phyloP scores from a whole-genome alignment of 2,797 vertebrate species.

The Phrynocephalus guinanensis region DNA sequence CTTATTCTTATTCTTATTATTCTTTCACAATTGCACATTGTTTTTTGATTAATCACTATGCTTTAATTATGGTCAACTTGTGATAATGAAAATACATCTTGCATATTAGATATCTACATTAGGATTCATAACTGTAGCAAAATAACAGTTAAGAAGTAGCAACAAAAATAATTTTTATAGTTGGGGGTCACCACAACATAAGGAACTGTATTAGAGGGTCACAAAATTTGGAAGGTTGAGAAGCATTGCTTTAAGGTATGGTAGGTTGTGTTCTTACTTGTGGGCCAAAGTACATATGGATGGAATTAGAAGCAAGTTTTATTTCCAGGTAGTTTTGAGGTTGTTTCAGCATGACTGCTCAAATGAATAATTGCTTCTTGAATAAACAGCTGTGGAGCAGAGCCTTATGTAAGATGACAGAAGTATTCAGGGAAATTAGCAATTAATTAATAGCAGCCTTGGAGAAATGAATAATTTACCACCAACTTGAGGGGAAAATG shows the following conservation, averaged over 20 bases:
- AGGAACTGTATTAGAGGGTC: too few relatives aligned
- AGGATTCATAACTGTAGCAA: too few relatives aligned
- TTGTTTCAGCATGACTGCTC: constrained; percentile 17
- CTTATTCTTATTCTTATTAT: too few relatives aligned
- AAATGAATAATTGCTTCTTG: constrained; percentile 44
- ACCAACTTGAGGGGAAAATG: not conserved
- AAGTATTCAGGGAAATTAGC: constrained; percentile 44
- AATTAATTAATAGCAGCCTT: constrained; percentile 27
- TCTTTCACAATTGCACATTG: too few relatives aligned
- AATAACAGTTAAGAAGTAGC: too few relatives aligned
- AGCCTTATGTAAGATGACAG: constrained; percentile 19
- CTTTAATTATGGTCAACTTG: too few relatives aligned
- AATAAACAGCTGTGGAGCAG: not conserved
- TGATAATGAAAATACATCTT: too few relatives aligned
- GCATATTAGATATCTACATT: too few relatives aligned
- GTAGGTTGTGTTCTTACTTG: not conserved
- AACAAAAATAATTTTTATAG: too few relatives aligned
- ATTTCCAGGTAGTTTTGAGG: not conserved
- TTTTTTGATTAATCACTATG: too few relatives aligned
- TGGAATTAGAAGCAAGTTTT: not conserved
- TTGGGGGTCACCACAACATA: too few relatives aligned
- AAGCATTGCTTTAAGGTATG: not conserved
- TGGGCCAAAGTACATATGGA: not conserved
- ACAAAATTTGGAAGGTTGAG: too few relatives aligned
- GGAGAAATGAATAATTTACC: constrained; percentile 29